These are phyloP conservation scores for Rhagium mordax DNA, from an alignment of 2,888 invertebrate genomes.

Conservation along the genomic window DNA sequence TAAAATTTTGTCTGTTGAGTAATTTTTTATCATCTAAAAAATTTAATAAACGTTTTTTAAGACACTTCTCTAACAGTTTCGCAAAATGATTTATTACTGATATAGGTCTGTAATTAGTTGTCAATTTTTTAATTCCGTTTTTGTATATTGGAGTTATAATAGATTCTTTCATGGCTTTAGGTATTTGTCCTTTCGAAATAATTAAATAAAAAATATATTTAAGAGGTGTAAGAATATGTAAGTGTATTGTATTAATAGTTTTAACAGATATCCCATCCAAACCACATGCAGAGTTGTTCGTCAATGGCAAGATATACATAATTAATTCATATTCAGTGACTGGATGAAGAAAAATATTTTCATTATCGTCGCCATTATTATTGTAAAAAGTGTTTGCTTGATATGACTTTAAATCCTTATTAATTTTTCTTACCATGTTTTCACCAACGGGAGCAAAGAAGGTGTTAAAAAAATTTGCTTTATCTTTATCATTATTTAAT, in stretches of 20 bases:
- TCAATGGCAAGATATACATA: background rate
- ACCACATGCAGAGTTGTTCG: conserved; percentile 5
- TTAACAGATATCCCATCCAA: conserved; percentile 2
- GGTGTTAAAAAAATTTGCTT: background rate
- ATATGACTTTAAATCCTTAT: background rate
- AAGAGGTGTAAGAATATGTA: background rate
- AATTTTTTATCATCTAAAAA: too few species aligned
- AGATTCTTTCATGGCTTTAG: too few species aligned
- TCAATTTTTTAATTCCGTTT: too few species aligned
- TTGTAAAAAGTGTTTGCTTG: background rate
- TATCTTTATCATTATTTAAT: too few species aligned
- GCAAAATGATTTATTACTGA: too few species aligned
- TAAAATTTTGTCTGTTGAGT: too few species aligned
- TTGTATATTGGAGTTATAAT: too few species aligned
- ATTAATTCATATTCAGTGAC: background rate
- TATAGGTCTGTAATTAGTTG: too few species aligned
- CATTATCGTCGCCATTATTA: background rate
- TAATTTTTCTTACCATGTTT: background rate
- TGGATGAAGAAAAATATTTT: background rate
- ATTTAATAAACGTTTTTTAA: too few species aligned
- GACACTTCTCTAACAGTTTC: too few species aligned
- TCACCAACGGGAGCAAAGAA: background rate
- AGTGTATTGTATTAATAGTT: background rate
- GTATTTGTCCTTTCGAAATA: too few species aligned
- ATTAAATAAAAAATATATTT: too few species aligned